Evolutionary conservation across 2,113 vertebrate genomes (phyloP).

Genomic region (Calyptomena viridis): DNA sequence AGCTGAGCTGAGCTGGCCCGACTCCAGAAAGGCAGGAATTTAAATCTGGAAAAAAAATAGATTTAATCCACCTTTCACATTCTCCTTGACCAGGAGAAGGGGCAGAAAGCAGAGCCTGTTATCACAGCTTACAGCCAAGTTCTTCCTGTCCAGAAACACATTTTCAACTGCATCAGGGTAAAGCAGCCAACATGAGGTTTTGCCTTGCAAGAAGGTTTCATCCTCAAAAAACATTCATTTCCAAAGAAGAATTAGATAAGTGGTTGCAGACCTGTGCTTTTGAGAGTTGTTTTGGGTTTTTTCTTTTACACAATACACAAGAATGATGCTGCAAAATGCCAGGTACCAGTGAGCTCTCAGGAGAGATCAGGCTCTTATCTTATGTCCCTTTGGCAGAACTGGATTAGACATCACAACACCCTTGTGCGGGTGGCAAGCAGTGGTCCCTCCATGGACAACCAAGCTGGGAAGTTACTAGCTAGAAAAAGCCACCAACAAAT

Average conservation of each 20-base stretch:
- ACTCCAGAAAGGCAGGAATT: constrained; percentile 35
- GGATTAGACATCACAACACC: background rate
- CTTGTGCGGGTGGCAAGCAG: fast-evolving
- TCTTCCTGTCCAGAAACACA: fast-evolving
- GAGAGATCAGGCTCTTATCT: fast-evolving
- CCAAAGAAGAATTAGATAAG: background rate
- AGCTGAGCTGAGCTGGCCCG: background rate
- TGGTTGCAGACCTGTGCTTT: background rate
- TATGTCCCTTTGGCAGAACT: background rate
- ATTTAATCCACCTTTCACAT: constrained; percentile 19
- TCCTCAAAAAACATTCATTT: background rate
- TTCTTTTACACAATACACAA: background rate
- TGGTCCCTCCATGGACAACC: fast-evolving
- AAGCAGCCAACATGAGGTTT: background rate
- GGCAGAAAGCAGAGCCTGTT: background rate
- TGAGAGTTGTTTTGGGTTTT: background rate
- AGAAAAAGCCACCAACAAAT: background rate
- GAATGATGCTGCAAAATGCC: background rate
- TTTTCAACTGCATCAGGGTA: background rate
- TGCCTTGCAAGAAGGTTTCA: background rate
- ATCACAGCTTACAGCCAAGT: background rate
- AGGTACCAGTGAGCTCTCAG: fast-evolving
- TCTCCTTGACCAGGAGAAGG: background rate
- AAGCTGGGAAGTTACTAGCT: background rate
- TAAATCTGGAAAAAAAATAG: constrained; percentile 18